A percentile compares a stretch with the other conserved stretches of the same genome.
These are phyloP conservation scores for Unio delphinus DNA, from an alignment of 2,888 invertebrate species.

Conservation along the genomic window DNA sequence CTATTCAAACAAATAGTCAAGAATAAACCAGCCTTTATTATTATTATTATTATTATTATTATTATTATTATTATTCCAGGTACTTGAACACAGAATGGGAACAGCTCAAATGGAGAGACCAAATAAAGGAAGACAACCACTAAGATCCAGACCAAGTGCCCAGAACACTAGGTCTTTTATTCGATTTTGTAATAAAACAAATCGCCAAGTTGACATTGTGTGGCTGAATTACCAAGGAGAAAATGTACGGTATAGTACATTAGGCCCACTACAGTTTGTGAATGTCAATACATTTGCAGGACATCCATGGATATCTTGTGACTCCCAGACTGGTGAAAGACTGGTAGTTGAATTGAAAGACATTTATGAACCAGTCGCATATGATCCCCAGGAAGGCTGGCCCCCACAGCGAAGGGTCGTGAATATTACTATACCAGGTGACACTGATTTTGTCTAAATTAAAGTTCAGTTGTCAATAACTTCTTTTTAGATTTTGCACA, in stretches of 20 bases:
- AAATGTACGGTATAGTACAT: slow-evolving; percentile 76
- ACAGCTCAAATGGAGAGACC: not conserved
- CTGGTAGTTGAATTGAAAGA: slow-evolving; percentile 74
- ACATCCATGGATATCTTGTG: slow-evolving; percentile 89
- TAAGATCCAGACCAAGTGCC: slow-evolving; percentile 24
- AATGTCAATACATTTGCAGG: slow-evolving; percentile 84
- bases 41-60: no score
- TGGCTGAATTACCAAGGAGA: slow-evolving; percentile 85
- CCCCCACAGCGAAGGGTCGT: slow-evolving; percentile 49
- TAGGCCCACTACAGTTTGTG: slow-evolving; percentile 76
- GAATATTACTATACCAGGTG: slow-evolving; percentile 59
- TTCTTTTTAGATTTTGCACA: not conserved
- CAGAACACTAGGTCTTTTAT: slow-evolving; percentile 72
- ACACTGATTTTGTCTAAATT: not conserved
- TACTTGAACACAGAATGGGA: not conserved
- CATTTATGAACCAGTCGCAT: slow-evolving; percentile 56
- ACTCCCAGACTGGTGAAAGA: slow-evolving; percentile 80
- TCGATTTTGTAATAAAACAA: slow-evolving; percentile 78
- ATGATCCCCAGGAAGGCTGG: slow-evolving; percentile 37
- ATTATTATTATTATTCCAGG: slow-evolving; percentile 3
- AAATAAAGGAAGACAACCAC: slow-evolving; percentile 5
- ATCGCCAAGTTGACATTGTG: slow-evolving; percentile 77
- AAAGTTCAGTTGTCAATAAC: not conserved
- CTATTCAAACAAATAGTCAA: no score
- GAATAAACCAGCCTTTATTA: no score